Evolutionary conservation across 2,797 vertebrate genomes (phyloP).

Genomic region (Lepus townsendii): DNA sequence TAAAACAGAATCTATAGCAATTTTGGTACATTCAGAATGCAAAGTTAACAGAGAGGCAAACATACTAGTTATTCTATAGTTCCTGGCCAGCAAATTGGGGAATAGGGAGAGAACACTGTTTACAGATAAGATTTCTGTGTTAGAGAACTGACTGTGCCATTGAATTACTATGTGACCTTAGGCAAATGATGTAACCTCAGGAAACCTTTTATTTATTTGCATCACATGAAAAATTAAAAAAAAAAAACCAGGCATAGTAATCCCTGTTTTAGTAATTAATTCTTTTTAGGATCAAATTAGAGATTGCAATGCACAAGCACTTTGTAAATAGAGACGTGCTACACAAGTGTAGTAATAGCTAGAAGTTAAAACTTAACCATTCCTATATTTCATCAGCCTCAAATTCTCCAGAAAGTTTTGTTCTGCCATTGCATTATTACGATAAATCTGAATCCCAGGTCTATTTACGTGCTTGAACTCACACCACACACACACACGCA

Average conservation of each 20-base stretch:
- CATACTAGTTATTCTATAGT: neutral
- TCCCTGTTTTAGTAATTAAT: neutral
- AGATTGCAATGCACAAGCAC: neutral
- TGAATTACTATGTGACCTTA: neutral
- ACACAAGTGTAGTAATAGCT: neutral
- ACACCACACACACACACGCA: neutral
- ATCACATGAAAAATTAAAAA: neutral
- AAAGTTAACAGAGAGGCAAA: conserved; percentile 46
- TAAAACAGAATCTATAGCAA: conserved; percentile 25
- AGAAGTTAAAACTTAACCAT: conserved; percentile 8
- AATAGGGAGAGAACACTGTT: neutral
- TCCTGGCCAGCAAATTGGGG: neutral
- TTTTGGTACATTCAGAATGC: neutral
- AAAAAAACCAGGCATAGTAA: conserved; percentile 1
- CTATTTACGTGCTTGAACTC: neutral
- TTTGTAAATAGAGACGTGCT: conserved; percentile 1
- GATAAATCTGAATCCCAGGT: neutral
- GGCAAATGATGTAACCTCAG: neutral
- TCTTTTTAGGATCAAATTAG: conserved; percentile 25
- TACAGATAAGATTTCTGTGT: neutral
- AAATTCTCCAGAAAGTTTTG: neutral
- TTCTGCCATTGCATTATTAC: neutral
- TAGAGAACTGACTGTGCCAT: neutral
- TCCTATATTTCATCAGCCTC: conserved; percentile 21
- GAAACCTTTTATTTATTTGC: neutral